Percentiles rank a stretch among this genome's conserved stretches.
Conservation (phyloP, 1,140 invertebrate species). For the Scylla paramamosain region DNA sequence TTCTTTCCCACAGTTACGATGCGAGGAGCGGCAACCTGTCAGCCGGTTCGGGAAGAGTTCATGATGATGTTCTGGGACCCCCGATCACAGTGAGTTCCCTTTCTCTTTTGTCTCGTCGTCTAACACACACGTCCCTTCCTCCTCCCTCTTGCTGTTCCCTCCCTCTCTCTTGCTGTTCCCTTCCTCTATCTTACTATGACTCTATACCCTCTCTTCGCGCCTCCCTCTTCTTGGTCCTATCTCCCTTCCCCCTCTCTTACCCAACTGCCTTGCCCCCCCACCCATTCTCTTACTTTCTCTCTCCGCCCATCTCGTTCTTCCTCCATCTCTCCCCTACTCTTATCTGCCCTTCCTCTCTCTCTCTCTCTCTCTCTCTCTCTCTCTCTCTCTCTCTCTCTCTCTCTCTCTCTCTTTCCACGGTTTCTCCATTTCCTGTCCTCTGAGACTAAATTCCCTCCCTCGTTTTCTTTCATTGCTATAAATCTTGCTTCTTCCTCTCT, state of each 20-base stretch:
- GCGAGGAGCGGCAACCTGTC: constrained; percentile 54
- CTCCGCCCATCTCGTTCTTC: neutral
- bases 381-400: constrained; percentile 20
- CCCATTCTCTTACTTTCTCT: too few species aligned
- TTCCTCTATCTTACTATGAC: neutral
- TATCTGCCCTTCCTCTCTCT: too few species aligned
- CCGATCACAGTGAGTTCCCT: constrained; percentile 44
- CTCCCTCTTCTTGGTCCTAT: too few species aligned
- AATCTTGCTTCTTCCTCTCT: too few species aligned
- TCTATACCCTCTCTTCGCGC: too few species aligned
- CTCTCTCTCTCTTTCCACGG: neutral
- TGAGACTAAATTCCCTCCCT: too few species aligned
- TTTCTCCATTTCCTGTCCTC: too few species aligned
- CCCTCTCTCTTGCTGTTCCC: neutral
- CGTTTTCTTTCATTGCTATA: too few species aligned
- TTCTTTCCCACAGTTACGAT: constrained; percentile 40
- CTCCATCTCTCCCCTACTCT: neutral
- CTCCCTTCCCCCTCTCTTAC: too few species aligned
- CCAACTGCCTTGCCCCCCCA: too few species aligned
- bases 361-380: neutral
- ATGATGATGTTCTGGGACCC: constrained; percentile 47
- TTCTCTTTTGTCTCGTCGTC: neutral
- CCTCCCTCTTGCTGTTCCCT: neutral
- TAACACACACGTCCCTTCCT: neutral
- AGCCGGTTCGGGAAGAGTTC: constrained; percentile 38